These are phyloP conservation scores for Ditylenchus weischeri DNA, from an alignment of 2,888 invertebrate species.

Conservation along the genomic window DNA sequence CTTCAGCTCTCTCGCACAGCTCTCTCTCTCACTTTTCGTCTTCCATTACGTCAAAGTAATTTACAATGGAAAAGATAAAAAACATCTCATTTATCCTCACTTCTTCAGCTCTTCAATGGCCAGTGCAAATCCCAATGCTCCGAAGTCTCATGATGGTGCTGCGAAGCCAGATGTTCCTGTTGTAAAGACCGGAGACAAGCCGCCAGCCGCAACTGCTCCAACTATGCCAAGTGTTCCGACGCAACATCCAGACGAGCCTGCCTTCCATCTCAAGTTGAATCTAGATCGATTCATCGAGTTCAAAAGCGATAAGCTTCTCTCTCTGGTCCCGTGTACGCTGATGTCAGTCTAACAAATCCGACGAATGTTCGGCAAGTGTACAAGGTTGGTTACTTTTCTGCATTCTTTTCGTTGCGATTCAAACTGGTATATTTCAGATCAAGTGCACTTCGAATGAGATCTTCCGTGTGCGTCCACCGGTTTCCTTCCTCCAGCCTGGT, in stretches of 20 bases:
- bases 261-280: slow-evolving; percentile 40
- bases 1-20: too few relatives aligned
- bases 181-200: too few relatives aligned
- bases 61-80: too few relatives aligned
- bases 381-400: slow-evolving; percentile 25
- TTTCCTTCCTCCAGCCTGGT: slow-evolving; percentile 42
- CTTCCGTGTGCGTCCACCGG: slow-evolving; percentile 35
- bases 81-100: too few relatives aligned
- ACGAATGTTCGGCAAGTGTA: slow-evolving; percentile 27
- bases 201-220: neutral
- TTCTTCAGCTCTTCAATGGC: too few relatives aligned
- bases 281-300: slow-evolving; percentile 36
- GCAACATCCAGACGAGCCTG: slow-evolving; percentile 33
- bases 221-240: neutral
- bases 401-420: neutral
- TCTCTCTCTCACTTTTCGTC: too few relatives aligned
- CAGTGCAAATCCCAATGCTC: too few relatives aligned
- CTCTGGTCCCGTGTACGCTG: neutral
- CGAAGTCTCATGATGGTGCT: too few relatives aligned
- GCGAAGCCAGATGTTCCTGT: too few relatives aligned
- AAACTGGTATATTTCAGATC: too few relatives aligned
- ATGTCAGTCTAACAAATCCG: slow-evolving; percentile 26
- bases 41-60: too few relatives aligned
- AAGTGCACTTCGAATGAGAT: slow-evolving; percentile 31
- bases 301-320: slow-evolving; percentile 28